Base-by-base conservation (phyloP, 2,797 vertebrate species). In the Channa striata region DNA sequence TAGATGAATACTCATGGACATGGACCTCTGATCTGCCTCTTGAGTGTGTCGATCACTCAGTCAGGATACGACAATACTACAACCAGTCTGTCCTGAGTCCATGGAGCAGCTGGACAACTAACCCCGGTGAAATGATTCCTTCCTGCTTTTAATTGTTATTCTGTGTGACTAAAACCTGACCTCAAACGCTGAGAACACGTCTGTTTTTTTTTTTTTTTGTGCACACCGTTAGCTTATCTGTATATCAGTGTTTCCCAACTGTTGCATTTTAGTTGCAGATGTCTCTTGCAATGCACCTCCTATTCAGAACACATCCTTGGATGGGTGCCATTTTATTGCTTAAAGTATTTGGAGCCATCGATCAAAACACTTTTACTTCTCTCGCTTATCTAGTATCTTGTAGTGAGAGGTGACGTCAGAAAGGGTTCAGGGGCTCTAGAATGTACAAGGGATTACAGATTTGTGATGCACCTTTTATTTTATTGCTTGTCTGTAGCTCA, bases 1-100 rank as follows among this genome's bases (percentile, higher is more conserved):
- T 12, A 16, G 34, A 17, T n/a, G 0, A 37, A 23, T 47, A 77
- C 59, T 57, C 53, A 1, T 89, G 82, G 91, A 82, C 68, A 1
- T 93, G 91, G 92, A 77, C 56, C 14, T 93, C 92, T 10, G 74
- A 81, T 3, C 48, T 94, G 56, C 92, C 93, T 21, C 83, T 93
- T 57, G 79, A 92, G 56, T 93, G 93, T 66, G 77, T 68, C 0
- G 72, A 92, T 78, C 91, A 94, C 74, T 91, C 86, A 0, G 88
- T 88, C 59, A 91, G 91, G 54, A 79, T 93, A 23, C 85, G 91
- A 72, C 5, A 6, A 21, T 25, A 90, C 48, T 77, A 68, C 42
- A 78, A 77, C 42, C 52, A 48, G 7, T 82, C 67, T 8, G n/a
- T 13, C 6, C 20, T 42, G 0, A 80, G 88, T 68, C 72, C 74